Evolutionary conservation across 53 echinoderm and acorn worm genomes (phyloP), one percentile per base, ranked within the genome.

Genomic region (Mesocentrotus franciscanus): DNA sequence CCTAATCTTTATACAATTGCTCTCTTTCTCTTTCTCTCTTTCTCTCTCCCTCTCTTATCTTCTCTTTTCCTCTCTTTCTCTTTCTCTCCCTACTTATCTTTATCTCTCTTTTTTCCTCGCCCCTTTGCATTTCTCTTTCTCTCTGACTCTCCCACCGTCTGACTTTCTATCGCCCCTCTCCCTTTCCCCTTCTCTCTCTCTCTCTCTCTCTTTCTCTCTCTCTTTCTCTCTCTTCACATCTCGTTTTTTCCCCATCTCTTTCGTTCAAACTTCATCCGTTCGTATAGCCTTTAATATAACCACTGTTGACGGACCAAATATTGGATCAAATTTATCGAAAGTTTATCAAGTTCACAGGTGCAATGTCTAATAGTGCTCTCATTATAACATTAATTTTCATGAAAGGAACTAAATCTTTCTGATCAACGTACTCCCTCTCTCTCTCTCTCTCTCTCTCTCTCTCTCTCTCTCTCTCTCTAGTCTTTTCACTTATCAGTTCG

Each of bases 401-500:
- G 39, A 39, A 39, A 39, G 39, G 39, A 39, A 39, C 39, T 39
- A 39, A 39, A 39, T 39, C 39, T 39, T 39, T 39, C 39, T 39
- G 39, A 39, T 39, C 39, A 39, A 39, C 3, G 39, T 39, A 39
- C 39, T 1, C 39, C 6, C 22, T 76, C 76, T 76, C 76, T 76
- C 76, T 76, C 75, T 75, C 75, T 59, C n/a, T n/a, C n/a, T n/a
- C n/a, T n/a, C n/a, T n/a, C n/a, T 74, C 75, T 74, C 9, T 74
- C 75, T 9, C 75, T 24, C 78, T 33, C 10, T 79, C 79, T 33
- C 36, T 33, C 13, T 32, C 11, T 4, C 33, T 33, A 2, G 3
- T 66, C 17, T 18, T 20, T 14, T 34, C 32, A 1, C 0, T 78
- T 0, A 12, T 20, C 20, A 20, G 17, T 66, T 18, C 66, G 20